Percentiles rank a stretch among this genome's conserved stretches.
Evolutionary conservation across 2,888 invertebrate species (phyloP).

Genomic region (Cephus spinipes): DNA sequence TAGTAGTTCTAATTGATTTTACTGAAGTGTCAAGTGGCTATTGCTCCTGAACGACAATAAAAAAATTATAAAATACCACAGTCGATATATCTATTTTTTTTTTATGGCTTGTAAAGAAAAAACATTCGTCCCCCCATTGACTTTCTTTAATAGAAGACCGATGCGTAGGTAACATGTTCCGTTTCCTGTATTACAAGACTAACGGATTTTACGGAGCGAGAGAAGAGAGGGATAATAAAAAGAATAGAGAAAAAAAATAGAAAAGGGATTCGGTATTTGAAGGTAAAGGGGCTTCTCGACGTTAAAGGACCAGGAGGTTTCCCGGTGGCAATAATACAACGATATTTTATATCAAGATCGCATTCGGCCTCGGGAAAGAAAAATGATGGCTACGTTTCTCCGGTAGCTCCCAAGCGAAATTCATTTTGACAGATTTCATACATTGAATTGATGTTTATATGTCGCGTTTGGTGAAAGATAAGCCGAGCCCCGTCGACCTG

Average conservation of each 20-base stretch:
- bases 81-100: neutral
- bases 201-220: neutral
- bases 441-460: constrained; percentile 65
- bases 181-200: neutral
- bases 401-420: constrained; percentile 48
- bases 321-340: constrained; percentile 54
- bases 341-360: constrained; percentile 65
- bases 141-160: neutral
- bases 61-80: constrained; percentile 29
- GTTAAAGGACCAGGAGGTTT: constrained; percentile 5
- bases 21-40: constrained; percentile 57
- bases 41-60: constrained; percentile 47
- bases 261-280: neutral
- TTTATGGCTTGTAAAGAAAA: neutral
- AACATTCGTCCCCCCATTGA: neutral
- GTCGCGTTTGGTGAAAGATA: constrained; percentile 59
- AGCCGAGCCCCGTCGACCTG: constrained; percentile 34
- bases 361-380: constrained; percentile 57
- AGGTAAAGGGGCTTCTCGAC: constrained; percentile 1
- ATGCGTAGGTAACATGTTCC: neutral
- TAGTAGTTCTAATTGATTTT: constrained; percentile 57
- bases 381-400: constrained; percentile 51
- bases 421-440: constrained; percentile 65
- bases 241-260: neutral
- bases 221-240: neutral